Evolutionary conservation across 1,140 invertebrate genomes (phyloP), one percentile per base, ranked within the genome.

Genomic region (Drosophila virilis): DNA sequence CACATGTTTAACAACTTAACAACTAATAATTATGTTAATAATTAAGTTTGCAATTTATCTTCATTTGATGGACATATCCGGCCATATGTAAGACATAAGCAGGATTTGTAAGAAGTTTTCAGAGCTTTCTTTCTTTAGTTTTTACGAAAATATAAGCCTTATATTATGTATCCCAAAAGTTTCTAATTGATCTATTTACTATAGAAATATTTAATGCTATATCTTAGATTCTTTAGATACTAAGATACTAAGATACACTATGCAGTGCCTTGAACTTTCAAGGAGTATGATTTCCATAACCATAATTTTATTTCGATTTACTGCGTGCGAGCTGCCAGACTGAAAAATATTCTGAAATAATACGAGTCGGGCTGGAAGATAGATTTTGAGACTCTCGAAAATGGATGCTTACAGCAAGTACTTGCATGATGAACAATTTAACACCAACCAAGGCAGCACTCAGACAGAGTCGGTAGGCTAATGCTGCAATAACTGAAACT

Each of bases 341-440:
- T 17, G 1, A 5, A 28, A 48, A 48, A 15, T 8, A 45, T 28
- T 28, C 22, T 42, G 6, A 13, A 13, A 42, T 2, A 13, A 42
- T 2, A n/a, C 40, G 13, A 42, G n/a, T n/a, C 38, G n/a, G n/a
- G 4, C 2, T 10, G 6, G 38, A 6, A 2, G 1, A 12, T 10
- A 28, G 45, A 28, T 46, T 5, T 4, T 2, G 8, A 9, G n/a
- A 4, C 50, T 15, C 32, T 15, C n/a, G 0, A 5, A 10, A 28
- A 54, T 54, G 51, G 33, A 37, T 10, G 8, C 33, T 0, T 37
- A 10, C 13, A 52, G 8, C n/a, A 54, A 54, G 33, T 54, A 54
- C 51, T 2, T 9, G 0, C 4, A 46, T 2, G 9, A 7, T 2
- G 40, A 42, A 42, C 46, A 22, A 7, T 5, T 13, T 12, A 33